A percentile compares a stretch with the other conserved stretches of the same genome.
Conservation (phyloP, 2,113 vertebrate genomes). For the Caracal caracal region DNA sequence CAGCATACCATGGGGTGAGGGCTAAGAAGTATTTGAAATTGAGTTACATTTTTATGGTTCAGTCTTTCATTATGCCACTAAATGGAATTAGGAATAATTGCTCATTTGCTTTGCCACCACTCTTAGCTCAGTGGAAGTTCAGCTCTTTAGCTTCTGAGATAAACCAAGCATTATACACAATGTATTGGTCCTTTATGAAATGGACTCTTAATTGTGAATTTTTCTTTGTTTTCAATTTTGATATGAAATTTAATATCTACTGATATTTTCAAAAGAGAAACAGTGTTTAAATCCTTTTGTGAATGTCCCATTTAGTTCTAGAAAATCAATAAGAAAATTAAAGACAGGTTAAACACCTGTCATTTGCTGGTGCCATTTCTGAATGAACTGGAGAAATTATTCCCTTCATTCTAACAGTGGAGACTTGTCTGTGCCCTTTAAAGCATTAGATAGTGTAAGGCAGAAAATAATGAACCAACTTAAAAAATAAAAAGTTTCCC, state of each 20-base stretch:
- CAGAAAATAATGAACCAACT: slow-evolving; percentile 4
- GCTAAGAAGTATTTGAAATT: neutral
- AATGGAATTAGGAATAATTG: neutral
- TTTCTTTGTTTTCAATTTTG: slow-evolving; percentile 17
- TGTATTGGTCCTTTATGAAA: neutral
- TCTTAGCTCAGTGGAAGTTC: neutral
- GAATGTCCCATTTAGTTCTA: neutral
- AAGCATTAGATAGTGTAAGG: neutral
- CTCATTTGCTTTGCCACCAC: neutral
- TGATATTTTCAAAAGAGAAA: neutral
- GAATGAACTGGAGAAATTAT: neutral
- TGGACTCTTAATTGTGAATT: neutral
- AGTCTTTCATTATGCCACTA: neutral
- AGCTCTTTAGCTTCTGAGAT: neutral
- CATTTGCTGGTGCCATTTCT: neutral
- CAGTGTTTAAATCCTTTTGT: neutral
- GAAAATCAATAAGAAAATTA: slow-evolving; percentile 28
- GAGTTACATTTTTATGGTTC: neutral
- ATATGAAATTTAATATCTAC: neutral
- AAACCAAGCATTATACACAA: neutral
- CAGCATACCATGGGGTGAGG: neutral
- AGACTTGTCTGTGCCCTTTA: neutral
- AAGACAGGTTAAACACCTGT: neutral
- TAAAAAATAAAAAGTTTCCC: neutral
- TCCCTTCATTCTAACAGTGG: neutral